Base-by-base conservation (phyloP, 1,140 invertebrate species). In the Sycophaga agraensis region DNA sequence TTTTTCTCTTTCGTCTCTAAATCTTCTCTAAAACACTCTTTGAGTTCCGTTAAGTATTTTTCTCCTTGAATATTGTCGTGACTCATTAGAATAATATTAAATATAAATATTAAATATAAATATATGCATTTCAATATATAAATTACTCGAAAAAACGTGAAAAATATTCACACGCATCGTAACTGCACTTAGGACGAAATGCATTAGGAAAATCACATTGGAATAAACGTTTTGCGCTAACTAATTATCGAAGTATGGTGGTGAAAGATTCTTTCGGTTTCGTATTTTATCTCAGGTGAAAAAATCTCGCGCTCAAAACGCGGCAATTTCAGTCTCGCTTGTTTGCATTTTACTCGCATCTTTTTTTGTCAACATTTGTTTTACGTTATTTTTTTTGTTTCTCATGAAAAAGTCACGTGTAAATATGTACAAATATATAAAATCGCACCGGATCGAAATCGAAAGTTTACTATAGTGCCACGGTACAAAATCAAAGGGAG, bases 51-150 rank as follows among this genome's bases (percentile, higher is more conserved):
- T 60, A 16, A 9, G n/a, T n/a, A n/a, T 34, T 57, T 56, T 34
- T 63, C 54, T 50, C 56, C 59, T 54, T 46, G 35, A 35, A 63
- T 64, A 64, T 67, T 57, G 64, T 69, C 64, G 59, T 67, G 49
- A 60, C 24, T 60, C 58, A n/a, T 53, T 43, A 45, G 22, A 60
- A 60, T 53, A 45, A 53, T 61, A 61, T 54, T 35, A 61, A n/a
- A 46, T 53, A 55, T 48, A 48, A 61, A 17, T 45, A 53, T 54
- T n/a, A 37, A 61, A 59, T 51, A 59, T 48, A 48, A 61, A 61
- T 61, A 19, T 61, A 54, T 54, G 59, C 59, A 46, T 60, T 60
- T 60, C 49, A 54, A 60, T 61, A 40, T 61, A 61, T n/a, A 48
- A 61, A 54, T 54, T 14, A 61, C 50, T 61, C 59, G 43, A 61